These are phyloP conservation scores for Pseudopipra pipra DNA, from an alignment of 2,113 vertebrate genomes.

Conservation along the genomic window DNA sequence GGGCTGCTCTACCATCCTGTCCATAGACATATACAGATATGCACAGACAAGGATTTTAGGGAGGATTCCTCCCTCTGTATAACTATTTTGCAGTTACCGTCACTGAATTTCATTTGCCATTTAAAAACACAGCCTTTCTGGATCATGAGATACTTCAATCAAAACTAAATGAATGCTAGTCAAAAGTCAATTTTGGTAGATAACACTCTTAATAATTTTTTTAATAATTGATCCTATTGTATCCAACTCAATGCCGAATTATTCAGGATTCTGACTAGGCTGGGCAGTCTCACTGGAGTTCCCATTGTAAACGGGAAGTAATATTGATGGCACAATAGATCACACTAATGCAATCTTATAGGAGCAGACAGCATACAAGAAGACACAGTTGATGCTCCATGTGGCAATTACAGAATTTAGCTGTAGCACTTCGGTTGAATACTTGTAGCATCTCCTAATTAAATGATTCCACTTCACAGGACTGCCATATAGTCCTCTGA, in stretches of 20 bases:
- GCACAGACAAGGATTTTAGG: not conserved
- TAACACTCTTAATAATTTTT: not conserved
- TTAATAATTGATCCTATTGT: not conserved
- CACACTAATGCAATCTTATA: constrained; percentile 4
- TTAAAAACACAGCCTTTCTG: not conserved
- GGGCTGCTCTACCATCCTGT: not conserved
- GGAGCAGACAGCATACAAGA: constrained; percentile 46
- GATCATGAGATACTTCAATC: not conserved
- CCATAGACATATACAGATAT: not conserved
- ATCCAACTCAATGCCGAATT: not conserved
- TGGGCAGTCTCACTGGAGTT: not conserved
- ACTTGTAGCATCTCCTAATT: constrained; percentile 50
- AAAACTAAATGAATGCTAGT: not conserved
- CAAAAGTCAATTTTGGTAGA: not conserved
- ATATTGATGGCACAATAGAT: constrained; percentile 23
- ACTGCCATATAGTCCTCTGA: not conserved
- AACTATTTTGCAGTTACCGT: not conserved
- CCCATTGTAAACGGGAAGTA: not conserved
- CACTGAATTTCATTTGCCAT: not conserved
- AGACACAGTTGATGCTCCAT: constrained; percentile 48
- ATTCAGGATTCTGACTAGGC: not conserved
- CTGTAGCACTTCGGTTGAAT: constrained; percentile 35
- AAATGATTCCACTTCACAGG: constrained; percentile 61
- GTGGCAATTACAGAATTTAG: constrained; percentile 60
- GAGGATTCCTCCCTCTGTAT: not conserved